phyloP scores from a whole-genome alignment of 2,888 invertebrate genomes.

The Oscheius sp. region DNA sequence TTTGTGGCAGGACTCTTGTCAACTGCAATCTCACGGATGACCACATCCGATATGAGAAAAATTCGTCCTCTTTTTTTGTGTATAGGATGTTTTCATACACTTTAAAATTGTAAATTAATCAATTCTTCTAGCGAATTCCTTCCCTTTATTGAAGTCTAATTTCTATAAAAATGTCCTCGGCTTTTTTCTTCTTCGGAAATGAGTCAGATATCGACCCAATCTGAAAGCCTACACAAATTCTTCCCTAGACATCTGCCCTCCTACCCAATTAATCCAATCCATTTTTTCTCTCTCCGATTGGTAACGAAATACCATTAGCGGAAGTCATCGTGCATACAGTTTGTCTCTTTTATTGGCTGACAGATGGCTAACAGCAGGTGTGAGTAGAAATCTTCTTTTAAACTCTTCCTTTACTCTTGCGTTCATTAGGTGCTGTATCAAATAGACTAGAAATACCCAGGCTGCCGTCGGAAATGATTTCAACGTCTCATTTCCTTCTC shows the following conservation, averaged over 20 bases:
- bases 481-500: no score
- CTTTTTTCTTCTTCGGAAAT: neutral
- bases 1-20: neutral
- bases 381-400: neutral
- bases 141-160: neutral
- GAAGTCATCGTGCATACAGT: neutral
- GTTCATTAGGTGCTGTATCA: no score
- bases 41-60: neutral
- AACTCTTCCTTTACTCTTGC: neutral
- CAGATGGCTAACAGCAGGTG: neutral
- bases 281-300: neutral
- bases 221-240: neutral
- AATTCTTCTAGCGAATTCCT: no score
- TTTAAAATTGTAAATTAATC: no score
- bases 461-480: no score
- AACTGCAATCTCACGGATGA: neutral
- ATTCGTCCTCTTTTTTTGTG: neutral
- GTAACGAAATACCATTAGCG: neutral
- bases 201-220: no score
- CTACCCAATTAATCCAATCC: neutral
- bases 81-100: neutral
- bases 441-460: no score
- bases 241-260: neutral
- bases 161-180: neutral
- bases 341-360: neutral